phyloP scores from a whole-genome alignment of 1,140 invertebrate genomes.

The Drosophila sp. region DNA sequence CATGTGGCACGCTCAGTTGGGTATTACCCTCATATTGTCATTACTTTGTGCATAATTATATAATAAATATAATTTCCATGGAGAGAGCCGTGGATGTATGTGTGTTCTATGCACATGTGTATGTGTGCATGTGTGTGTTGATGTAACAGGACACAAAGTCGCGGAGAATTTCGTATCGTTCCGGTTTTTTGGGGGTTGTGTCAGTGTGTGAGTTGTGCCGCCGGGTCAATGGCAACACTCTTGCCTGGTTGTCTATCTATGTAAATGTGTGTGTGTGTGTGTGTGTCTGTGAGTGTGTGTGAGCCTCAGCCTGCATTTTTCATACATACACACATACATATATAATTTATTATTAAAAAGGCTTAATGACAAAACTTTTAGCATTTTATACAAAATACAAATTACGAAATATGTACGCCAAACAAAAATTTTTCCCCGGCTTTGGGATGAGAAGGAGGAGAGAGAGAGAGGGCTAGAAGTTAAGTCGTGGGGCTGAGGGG shows the following conservation, averaged over 20 bases:
- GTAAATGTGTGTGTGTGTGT: background rate
- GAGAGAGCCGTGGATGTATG: constrained; percentile 29
- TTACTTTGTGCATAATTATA: constrained; percentile 73
- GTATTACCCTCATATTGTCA: constrained; percentile 39
- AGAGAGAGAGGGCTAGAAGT: background rate
- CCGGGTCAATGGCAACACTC: constrained; percentile 59
- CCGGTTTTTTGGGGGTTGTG: constrained; percentile 7
- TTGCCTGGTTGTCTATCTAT: background rate
- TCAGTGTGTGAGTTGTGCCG: constrained; percentile 22
- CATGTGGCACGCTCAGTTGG: constrained; percentile 2
- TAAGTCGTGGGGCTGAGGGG: background rate
- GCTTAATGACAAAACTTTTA: constrained; percentile 78
- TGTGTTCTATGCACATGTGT: background rate
- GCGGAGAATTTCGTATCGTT: constrained; percentile 12
- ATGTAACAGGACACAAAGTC: constrained; percentile 24
- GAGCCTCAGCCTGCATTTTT: constrained; percentile 19
- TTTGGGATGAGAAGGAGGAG: background rate
- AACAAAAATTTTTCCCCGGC: constrained; percentile 10
- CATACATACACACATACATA: constrained; percentile 15
- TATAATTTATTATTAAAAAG: constrained; percentile 78
- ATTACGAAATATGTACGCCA: constrained; percentile 38
- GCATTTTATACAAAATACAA: constrained; percentile 64
- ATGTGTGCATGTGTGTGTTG: constrained; percentile 8
- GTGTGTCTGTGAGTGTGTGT: constrained; percentile 13
- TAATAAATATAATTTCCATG: constrained; percentile 77